Conservation (phyloP, 2,797 vertebrate species). For the Ctenopoma kingsleyae region DNA sequence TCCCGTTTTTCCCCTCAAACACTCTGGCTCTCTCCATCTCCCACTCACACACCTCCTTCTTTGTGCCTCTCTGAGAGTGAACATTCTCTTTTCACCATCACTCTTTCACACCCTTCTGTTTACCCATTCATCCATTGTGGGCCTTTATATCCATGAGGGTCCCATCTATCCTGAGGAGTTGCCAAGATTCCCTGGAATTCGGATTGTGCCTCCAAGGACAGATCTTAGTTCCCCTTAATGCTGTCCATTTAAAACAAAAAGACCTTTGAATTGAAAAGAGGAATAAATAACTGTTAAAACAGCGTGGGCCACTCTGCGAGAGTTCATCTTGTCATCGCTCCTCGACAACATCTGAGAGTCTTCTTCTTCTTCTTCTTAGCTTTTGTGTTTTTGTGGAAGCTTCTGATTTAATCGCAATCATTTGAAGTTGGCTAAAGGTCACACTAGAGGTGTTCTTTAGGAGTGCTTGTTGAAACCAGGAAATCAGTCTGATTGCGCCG, state of each 20-base stretch:
- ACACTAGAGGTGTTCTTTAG: conserved; percentile 23
- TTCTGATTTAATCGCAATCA: conserved; percentile 43
- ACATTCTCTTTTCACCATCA: conserved; percentile 87
- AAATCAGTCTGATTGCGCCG: conserved; percentile 31
- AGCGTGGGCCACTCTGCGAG: conserved; percentile 56
- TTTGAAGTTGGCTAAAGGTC: conserved; percentile 38
- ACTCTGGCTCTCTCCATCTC: conserved; percentile 69
- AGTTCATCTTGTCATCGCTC: conserved; percentile 63
- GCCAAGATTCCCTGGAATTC: conserved; percentile 87
- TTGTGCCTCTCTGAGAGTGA: conserved; percentile 80
- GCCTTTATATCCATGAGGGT: conserved; percentile 83
- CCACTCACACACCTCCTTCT: conserved; percentile 75
- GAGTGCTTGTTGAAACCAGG: conserved; percentile 28
- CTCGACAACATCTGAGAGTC: conserved; percentile 38
- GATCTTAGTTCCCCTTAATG: conserved; percentile 75
- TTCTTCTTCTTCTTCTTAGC: conserved; percentile 49
- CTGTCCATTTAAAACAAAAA: conserved; percentile 73
- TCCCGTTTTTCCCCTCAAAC: conserved; percentile 30
- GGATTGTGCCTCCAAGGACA: conserved; percentile 73
- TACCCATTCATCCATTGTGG: conserved; percentile 88
- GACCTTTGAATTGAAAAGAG: conserved; percentile 73
- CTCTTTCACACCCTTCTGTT: conserved; percentile 87
- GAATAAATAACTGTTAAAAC: conserved; percentile 78
- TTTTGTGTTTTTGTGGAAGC: conserved; percentile 41
- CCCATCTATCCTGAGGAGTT: conserved; percentile 85